Evolutionary conservation across 2,113 vertebrate genomes (phyloP), one percentile per base, ranked within the genome.

Genomic region (Leucopternis melanops): DNA sequence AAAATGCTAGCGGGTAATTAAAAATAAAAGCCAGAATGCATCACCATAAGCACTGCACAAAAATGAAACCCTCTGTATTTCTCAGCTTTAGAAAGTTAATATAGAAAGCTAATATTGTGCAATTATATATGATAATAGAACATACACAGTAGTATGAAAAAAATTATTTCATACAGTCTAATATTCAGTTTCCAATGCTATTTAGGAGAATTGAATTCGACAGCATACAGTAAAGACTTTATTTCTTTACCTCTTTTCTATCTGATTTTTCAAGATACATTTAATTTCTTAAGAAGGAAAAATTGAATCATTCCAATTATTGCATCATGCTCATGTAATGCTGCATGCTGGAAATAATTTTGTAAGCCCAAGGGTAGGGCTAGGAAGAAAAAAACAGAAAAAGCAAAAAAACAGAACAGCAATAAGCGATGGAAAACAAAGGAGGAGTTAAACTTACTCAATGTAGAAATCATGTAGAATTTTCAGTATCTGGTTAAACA

Each of bases 401-500:
- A 32, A 18, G 3, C 3, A 20, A 88, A 54, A 81, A 36, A 31
- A 0, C 32, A 58, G 23, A 75, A 74, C 1, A 72, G 16, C 9
- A 89, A 40, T 16, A 84, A 73, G 40, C 27, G 79, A 49, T 2
- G 6, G 54, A 86, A 91, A 90, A 66, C 8, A 84, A 59, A 80
- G 19, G 26, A 94, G 54, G 20, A 95, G 13, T 62, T 81, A 45
- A 96, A 98, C 99, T 99, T 97, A 99, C 99, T 97, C 97, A 19
- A 98, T 98, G 73, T 99, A 99, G 97, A 98, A 99, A 69, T 96
- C 97, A 3, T 98, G 99, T 34, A 99, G 97, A 75, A 98, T 98
- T 96, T 96, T 98, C 96, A 99, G 93, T 95, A 99, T 99, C 92
- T 98, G 98, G 90, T 98, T 98, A 88, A 99, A 98, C 79, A 99